These are phyloP conservation scores for Lindbergichthys nudifrons DNA, from an alignment of 2,797 vertebrate genomes.

Conservation along the genomic window DNA sequence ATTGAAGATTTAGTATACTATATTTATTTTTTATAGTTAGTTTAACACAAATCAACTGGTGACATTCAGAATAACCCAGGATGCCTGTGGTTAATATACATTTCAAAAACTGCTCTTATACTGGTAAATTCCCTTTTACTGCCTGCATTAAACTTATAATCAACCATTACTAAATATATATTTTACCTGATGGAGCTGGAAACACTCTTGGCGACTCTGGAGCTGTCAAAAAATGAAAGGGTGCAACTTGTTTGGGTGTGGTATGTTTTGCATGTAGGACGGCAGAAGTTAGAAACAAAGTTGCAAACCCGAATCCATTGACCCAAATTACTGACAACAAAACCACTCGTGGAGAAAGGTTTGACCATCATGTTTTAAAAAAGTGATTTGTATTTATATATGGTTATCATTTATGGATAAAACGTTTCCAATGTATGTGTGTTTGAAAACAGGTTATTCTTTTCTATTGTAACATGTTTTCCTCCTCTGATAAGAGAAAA, in stretches of 20 bases:
- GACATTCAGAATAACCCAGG: too few species aligned
- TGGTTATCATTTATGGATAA: too few species aligned
- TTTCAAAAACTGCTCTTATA: background rate
- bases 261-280: background rate
- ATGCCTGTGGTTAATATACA: background rate
- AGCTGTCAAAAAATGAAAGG: background rate
- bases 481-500: too few species aligned
- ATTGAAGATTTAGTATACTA: too few species aligned
- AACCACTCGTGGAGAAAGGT: background rate
- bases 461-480: too few species aligned
- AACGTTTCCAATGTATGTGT: too few species aligned
- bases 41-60: too few species aligned
- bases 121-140: too few species aligned
- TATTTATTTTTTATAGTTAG: too few species aligned
- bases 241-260: background rate
- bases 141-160: too few species aligned
- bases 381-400: background rate
- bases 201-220: background rate
- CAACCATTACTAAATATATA: background rate
- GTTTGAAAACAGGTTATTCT: too few species aligned
- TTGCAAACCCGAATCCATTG: background rate
- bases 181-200: conserved; percentile 19
- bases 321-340: background rate
- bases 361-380: background rate
- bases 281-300: background rate